Percentiles rank a stretch among this genome's conserved stretches.
Evolutionary conservation across 2,797 vertebrate species (phyloP).

Genomic region (Holocentrus rufus): DNA sequence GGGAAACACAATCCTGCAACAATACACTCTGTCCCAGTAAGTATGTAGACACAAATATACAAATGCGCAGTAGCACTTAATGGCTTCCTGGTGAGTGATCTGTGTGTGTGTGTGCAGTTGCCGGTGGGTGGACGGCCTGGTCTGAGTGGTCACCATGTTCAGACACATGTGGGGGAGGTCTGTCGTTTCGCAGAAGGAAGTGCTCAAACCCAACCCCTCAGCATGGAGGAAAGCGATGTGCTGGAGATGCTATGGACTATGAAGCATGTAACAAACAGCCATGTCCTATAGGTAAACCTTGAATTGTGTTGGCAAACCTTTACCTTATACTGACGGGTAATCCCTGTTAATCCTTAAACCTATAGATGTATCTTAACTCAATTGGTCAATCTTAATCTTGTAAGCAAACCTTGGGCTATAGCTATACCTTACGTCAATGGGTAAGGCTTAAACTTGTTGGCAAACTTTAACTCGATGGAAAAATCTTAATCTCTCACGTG

Average conservation of each 20-base stretch:
- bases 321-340: not conserved
- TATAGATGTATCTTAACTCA: conserved; percentile 4
- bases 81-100: conserved; percentile 24
- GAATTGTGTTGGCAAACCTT: not conserved
- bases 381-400: conserved; percentile 4
- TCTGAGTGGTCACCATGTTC: conserved; percentile 92
- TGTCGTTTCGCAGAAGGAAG: conserved; percentile 85
- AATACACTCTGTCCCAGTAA: conserved; percentile 75
- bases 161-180: conserved; percentile 90
- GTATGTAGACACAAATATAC: conserved; percentile 13
- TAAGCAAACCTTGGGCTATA: conserved; percentile 20
- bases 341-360: not conserved
- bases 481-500: no score
- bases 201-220: conserved; percentile 90
- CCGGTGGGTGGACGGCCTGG: conserved; percentile 94
- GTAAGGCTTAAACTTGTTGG: conserved; percentile 25
- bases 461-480: no score
- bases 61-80: not conserved
- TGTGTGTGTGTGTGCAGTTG: conserved; percentile 78
- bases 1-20: conserved; percentile 85
- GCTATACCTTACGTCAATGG: conserved; percentile 12
- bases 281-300: conserved; percentile 89
- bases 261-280: conserved; percentile 89
- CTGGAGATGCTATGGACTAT: conserved; percentile 86
- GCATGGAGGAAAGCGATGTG: conserved; percentile 89